Evolutionary conservation across 2,888 invertebrate genomes (phyloP), one percentile per base, ranked within the genome.

Genomic region (Rambutsinella grinnellia): DNA sequence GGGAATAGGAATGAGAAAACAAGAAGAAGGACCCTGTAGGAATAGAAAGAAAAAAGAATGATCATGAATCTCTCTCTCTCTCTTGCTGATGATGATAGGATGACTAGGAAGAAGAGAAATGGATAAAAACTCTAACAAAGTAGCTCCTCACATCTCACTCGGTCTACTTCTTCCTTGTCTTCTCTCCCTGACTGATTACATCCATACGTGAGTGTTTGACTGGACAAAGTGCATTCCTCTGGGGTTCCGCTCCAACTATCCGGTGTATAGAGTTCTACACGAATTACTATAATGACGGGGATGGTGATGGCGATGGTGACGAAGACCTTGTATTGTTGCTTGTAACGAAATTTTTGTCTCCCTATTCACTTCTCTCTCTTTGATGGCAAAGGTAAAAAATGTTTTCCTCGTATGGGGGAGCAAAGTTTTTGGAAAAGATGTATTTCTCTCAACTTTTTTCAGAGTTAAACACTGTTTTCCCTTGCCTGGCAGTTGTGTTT

Each of bases 171-270:
- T 49, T 49, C 17, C 54, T 75, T 75, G 75, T 75, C 75, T 75
- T 63, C 68, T 75, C 44, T 27, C n/a, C n/a, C 63, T 75, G 75
- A 75, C 75, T 75, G 75, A 75, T 75, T 75, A 68, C 75, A 75
- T 75, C 62, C 75, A 75, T 75, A 75, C 75, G 75, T 75, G 75
- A 68, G 75, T 68, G 75, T 75, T 68, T 68, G 68, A 68, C 75
- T 75, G 75, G 75, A 75, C 75, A 75, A 75, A 75, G 75, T 75
- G 75, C 75, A 75, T 75, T 75, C 75, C 75, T 68, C 63, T 75
- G 36, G 75, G 75, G 75, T 75, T 75, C 72, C 71, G n/a, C n/a
- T n/a, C n/a, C n/a, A n/a, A n/a, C n/a, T n/a, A n/a, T n/a, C 60
- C 56, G 62, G 36, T 8, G 66, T 62, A 67, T 57, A 68, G 61